A percentile compares a stretch with the other conserved stretches of the same genome.
Evolutionary conservation across 1,140 invertebrate species (phyloP).

Genomic region (Anthonomus grandis): DNA sequence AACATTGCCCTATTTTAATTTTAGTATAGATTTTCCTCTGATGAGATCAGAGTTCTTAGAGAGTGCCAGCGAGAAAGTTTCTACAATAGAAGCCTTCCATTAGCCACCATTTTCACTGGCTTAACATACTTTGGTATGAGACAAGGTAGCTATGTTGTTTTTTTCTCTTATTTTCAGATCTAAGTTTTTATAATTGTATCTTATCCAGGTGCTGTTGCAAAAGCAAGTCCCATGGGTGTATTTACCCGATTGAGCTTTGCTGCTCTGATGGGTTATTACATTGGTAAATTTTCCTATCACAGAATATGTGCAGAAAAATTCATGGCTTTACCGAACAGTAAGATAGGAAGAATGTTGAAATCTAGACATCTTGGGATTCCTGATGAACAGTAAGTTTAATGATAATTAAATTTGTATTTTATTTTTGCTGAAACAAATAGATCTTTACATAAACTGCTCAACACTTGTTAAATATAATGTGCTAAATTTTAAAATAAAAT

Average conservation of each 20-base stretch:
- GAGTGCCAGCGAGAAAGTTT: slow-evolving; percentile 74
- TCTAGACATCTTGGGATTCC: slow-evolving; percentile 50
- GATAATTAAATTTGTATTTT: not conserved
- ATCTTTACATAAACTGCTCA: not conserved
- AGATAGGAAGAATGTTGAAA: slow-evolving; percentile 58
- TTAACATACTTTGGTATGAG: slow-evolving; percentile 61
- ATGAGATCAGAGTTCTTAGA: slow-evolving; percentile 62
- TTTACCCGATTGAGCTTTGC: slow-evolving; percentile 63
- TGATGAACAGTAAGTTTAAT: slow-evolving; percentile 41
- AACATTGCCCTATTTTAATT: slow-evolving; percentile 20
- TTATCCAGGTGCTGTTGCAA: slow-evolving; percentile 51
- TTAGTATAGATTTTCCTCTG: slow-evolving; percentile 59
- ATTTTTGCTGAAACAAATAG: not conserved
- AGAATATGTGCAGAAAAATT: slow-evolving; percentile 69
- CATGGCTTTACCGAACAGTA: slow-evolving; percentile 65
- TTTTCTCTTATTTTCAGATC: not conserved
- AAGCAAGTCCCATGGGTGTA: slow-evolving; percentile 57
- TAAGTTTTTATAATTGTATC: slow-evolving; percentile 17
- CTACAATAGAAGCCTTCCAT: slow-evolving; percentile 63
- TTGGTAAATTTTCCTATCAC: slow-evolving; percentile 75
- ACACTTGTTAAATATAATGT: not conserved
- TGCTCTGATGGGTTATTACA: slow-evolving; percentile 66
- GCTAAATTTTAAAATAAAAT: too few species aligned
- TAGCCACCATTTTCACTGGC: slow-evolving; percentile 58
- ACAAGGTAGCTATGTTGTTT: slow-evolving; percentile 47